Conservation (phyloP, 2,797 vertebrate genomes). For the Phalloptychus januarius region DNA sequence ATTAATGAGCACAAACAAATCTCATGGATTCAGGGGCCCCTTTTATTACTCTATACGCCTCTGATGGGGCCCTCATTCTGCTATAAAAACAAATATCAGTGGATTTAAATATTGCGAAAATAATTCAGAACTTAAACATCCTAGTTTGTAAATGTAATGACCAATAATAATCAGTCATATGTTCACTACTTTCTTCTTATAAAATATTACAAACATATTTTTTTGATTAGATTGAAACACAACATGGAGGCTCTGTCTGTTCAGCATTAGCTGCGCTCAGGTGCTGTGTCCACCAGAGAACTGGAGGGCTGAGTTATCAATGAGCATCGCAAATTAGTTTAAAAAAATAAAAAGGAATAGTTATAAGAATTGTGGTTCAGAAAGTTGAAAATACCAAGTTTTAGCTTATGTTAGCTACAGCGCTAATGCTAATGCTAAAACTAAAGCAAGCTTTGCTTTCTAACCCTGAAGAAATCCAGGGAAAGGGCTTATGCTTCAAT, state of each 20-base stretch:
- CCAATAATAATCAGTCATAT: not conserved
- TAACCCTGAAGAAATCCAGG: not conserved
- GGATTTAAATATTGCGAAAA: not conserved
- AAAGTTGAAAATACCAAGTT: not conserved
- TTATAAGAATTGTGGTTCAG: not conserved
- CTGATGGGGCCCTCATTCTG: not conserved
- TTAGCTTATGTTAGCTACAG: not conserved
- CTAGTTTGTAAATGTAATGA: not conserved
- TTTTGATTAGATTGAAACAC: not conserved
- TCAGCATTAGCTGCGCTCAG: not conserved
- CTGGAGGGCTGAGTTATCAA: not conserved
- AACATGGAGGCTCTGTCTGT: not conserved
- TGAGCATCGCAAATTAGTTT: not conserved
- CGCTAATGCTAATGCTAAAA: not conserved
- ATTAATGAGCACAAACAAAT: constrained; percentile 1
- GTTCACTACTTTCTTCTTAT: not conserved
- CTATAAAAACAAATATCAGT: not conserved
- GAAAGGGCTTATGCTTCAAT: not conserved
- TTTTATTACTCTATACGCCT: not conserved
- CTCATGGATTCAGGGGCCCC: not conserved
- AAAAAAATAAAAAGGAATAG: not conserved
- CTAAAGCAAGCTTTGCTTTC: not conserved
- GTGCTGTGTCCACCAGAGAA: not conserved
- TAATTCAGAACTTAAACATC: too few species aligned
- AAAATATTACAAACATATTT: not conserved